Percentiles rank a stretch among this genome's conserved stretches.
Conservation (phyloP, 2,888 invertebrate species). For the Scrobipalpa costella region DNA sequence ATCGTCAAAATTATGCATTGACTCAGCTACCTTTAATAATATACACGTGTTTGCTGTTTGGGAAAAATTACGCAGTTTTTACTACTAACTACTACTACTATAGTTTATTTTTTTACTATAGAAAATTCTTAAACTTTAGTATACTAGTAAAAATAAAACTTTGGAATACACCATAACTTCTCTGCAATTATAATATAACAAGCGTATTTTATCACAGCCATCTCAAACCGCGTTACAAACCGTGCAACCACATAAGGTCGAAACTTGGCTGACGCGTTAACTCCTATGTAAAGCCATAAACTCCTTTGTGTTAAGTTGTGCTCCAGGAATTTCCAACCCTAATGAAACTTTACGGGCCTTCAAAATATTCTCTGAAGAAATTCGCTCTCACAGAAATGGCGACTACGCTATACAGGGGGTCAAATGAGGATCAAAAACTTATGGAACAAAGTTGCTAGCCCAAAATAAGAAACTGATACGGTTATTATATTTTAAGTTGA, state of each 20-base stretch:
- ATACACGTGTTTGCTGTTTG: neutral
- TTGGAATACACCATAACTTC: neutral
- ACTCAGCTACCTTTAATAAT: neutral
- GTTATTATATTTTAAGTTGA: too few relatives aligned
- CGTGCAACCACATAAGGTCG: constrained; percentile 11
- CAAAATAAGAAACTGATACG: too few relatives aligned
- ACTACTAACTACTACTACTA: too few relatives aligned
- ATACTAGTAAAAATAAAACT: too few relatives aligned
- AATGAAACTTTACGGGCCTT: constrained; percentile 43
- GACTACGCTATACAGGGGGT: constrained; percentile 6
- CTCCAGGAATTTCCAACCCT: constrained; percentile 40
- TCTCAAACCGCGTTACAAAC: neutral
- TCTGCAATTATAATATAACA: neutral
- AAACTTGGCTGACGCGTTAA: constrained; percentile 31
- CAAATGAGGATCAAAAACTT: neutral
- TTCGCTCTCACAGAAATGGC: constrained; percentile 27
- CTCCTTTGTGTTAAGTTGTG: constrained; percentile 48
- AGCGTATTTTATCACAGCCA: neutral
- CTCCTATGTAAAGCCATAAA: constrained; percentile 41
- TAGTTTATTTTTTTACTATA: too few relatives aligned
- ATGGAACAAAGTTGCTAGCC: neutral
- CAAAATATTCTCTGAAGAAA: constrained; percentile 38
- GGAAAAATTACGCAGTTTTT: too few relatives aligned
- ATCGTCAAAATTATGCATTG: too few relatives aligned
- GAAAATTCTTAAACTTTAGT: too few relatives aligned